These are phyloP conservation scores for Coregonus sp. DNA, from an alignment of 2,797 vertebrate species.

Conservation along the genomic window DNA sequence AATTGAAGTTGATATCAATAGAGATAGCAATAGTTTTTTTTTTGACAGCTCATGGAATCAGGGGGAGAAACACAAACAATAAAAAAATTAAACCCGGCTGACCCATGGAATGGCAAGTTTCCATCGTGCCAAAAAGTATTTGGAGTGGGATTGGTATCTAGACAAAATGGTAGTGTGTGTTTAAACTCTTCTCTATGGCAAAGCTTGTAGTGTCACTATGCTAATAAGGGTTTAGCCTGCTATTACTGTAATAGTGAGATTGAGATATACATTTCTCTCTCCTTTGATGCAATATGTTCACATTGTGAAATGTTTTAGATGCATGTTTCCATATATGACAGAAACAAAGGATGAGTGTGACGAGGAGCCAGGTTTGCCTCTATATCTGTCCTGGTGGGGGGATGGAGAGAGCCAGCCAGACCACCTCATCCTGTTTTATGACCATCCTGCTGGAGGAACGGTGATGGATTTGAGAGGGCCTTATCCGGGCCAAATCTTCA, in stretches of 20 bases:
- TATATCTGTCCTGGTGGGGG: background rate
- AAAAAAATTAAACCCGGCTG: background rate
- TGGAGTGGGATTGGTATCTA: background rate
- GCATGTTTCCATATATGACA: background rate
- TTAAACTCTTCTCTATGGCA: background rate
- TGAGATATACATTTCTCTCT: background rate
- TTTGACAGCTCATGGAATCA: constrained; percentile 3
- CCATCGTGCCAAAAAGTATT: background rate
- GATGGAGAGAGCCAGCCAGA: background rate
- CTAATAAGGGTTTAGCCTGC: background rate
- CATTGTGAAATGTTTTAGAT: background rate
- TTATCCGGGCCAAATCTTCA: constrained; percentile 45
- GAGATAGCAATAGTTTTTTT: constrained; percentile 17
- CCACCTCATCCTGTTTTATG: constrained; percentile 18
- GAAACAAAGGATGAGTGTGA: background rate
- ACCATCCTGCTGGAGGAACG: background rate
- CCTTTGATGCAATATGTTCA: background rate
- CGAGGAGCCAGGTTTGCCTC: background rate
- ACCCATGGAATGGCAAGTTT: background rate
- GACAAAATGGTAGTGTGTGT: background rate
- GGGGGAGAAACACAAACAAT: background rate
- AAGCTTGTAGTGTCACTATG: background rate
- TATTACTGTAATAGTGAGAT: background rate
- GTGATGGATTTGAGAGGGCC: constrained; percentile 23
- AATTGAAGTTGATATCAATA: constrained; percentile 10